A percentile compares a stretch with the other conserved stretches of the same genome.
phyloP scores from a whole-genome alignment of 1,140 invertebrate species.

The Brachionus asplanchnoidis region DNA sequence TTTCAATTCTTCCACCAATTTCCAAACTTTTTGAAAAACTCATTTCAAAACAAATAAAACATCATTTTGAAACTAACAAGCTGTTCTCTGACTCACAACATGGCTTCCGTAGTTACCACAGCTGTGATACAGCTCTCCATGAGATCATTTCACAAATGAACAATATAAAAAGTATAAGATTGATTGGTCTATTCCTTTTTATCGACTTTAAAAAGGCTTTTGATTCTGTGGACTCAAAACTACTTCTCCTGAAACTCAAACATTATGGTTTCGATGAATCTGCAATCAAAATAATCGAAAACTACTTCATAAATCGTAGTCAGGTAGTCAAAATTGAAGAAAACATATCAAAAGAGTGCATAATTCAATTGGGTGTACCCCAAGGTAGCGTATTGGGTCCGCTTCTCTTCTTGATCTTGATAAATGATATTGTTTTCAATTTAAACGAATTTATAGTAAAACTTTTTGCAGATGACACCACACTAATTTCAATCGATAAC shows the following conservation, averaged over 20 bases:
- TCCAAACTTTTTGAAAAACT: background rate
- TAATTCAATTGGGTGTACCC: too few species aligned
- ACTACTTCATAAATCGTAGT: background rate
- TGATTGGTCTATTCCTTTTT: background rate
- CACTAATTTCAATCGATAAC: background rate
- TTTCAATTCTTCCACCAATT: background rate
- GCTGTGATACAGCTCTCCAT: background rate
- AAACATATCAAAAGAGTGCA: background rate
- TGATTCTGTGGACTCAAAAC: background rate
- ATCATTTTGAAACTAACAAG: background rate
- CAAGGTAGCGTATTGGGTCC: too few species aligned
- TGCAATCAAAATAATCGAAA: background rate
- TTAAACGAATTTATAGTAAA: background rate
- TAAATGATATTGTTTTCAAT: background rate
- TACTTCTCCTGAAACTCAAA: background rate
- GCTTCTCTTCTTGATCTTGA: background rate
- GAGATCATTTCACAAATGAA: background rate
- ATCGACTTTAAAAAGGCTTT: slow-evolving; percentile 34
- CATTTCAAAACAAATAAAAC: background rate
- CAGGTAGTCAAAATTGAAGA: slow-evolving; percentile 2
- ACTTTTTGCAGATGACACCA: background rate
- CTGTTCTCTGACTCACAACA: background rate
- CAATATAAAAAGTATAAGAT: background rate
- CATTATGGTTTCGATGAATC: background rate
- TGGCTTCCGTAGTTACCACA: background rate